Conservation (phyloP, 2,113 vertebrate species). For the Zosterops pallidus region DNA sequence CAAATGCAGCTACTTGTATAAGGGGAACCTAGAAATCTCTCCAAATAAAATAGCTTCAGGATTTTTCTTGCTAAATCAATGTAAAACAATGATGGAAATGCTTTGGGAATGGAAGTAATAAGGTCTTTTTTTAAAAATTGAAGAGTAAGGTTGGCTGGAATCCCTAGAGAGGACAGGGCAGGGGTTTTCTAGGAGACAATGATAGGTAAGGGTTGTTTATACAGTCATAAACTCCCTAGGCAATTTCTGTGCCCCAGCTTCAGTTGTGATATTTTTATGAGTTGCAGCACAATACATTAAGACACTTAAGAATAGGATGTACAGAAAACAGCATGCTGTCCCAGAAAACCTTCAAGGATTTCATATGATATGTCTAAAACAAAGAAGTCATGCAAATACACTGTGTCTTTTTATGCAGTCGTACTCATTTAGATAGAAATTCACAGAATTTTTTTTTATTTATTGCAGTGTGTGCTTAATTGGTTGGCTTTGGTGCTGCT, state of each 20-base stretch:
- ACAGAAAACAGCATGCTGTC: neutral
- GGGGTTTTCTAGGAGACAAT: neutral
- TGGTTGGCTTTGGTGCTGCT: conserved; percentile 36
- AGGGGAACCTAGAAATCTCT: neutral
- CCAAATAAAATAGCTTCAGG: neutral
- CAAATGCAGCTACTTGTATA: neutral
- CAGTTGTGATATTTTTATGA: neutral
- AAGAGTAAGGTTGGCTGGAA: neutral
- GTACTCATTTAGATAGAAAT: neutral
- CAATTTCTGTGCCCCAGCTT: neutral
- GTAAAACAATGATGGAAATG: neutral
- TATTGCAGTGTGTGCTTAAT: conserved; percentile 24
- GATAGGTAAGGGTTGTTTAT: neutral
- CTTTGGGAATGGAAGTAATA: neutral
- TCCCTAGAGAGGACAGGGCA: neutral
- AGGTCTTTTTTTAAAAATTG: neutral
- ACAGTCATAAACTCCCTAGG: neutral
- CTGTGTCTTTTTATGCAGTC: neutral
- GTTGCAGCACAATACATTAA: neutral
- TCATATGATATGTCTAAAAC: neutral
- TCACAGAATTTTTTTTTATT: conserved; percentile 8
- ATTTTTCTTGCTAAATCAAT: neutral
- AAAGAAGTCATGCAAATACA: neutral
- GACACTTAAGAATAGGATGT: neutral
- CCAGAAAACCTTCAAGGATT: neutral